A percentile compares a stretch with the other conserved stretches of the same genome.
These are phyloP conservation scores for Rhodophaea formosa DNA, from an alignment of 2,888 invertebrate species.

Conservation along the genomic window DNA sequence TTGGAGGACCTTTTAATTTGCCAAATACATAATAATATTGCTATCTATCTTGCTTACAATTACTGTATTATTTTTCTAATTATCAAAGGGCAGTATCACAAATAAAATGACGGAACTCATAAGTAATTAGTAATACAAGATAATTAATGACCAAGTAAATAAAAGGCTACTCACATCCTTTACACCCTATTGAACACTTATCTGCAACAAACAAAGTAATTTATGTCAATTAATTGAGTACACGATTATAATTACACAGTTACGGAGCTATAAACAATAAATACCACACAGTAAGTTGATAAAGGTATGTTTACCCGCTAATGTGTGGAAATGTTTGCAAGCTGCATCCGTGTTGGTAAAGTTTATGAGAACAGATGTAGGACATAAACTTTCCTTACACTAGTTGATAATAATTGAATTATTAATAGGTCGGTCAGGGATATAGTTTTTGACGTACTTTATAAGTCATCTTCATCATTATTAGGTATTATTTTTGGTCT, in stretches of 20 bases:
- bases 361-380: background rate
- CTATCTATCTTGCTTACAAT: too few species aligned
- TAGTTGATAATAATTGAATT: too few species aligned
- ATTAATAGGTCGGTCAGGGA: too few species aligned
- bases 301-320: conserved; percentile 9
- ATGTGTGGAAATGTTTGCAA: too few species aligned
- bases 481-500: too few species aligned
- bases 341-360: too few species aligned
- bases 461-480: too few species aligned
- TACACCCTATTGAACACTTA: conserved; percentile 64
- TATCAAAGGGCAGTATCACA: background rate
- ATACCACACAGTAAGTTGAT: conserved; percentile 23
- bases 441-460: too few species aligned
- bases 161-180: conserved; percentile 62
- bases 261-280: conserved; percentile 27
- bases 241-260: conserved; percentile 24
- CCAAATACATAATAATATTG: too few species aligned
- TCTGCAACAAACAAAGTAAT: conserved; percentile 67
- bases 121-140: background rate
- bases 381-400: background rate
- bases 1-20: too few species aligned
- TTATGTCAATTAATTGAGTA: conserved; percentile 35
- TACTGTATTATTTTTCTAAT: background rate
- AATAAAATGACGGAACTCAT: background rate
- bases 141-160: conserved; percentile 10